Evolutionary conservation across 2,113 vertebrate genomes (phyloP), one percentile per base, ranked within the genome.

Genomic region (Pangasianodon gigas): DNA sequence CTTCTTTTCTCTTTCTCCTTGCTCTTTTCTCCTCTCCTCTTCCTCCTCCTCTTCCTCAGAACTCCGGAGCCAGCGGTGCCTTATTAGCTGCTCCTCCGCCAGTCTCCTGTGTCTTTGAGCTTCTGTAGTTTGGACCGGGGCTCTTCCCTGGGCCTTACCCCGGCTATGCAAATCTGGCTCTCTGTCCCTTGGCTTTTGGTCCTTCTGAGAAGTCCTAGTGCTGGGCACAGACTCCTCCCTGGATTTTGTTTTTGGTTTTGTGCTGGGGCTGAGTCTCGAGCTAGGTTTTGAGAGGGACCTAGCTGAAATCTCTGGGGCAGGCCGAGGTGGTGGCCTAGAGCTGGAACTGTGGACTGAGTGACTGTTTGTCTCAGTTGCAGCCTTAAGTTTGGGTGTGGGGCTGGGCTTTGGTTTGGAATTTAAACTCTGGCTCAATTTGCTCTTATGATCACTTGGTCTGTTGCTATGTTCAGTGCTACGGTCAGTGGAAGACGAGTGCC

Each of bases 1-100:
- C 85, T 94, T 93, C 85, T 91, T 91, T 92, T 92, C 3, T 90
- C 90, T 2, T 92, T 90, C 94, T 88, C 18, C 92, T 92, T 52
- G 93, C 94, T 75, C 96, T 96, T 94, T 96, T 69, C 81, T 90
- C 46, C 82, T 88, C 19, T 90, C 75, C 82, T 91, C 89, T 48
- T 94, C 93, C 58, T 95, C 94, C 69, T 94, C 95, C 58, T 96
- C 95, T 86, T 95, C 95, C 32, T 93, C 93, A 83, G 95, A 96
- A 89, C 93, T 95, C 87, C 91, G 93, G 91, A 95, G 93, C 96
- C 96, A 96, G 92, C 93, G 94, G 24, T 90, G 95, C 93, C 95
- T 96, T 90, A 92, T 88, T 24, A 96, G 91, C 93, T 96, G 95
- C 95, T 96, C 95, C 91, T 96, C 95, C 94, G 95, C 95, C 96